Base-by-base conservation (phyloP, 2,797 vertebrate species). In the Caiman crocodilus region DNA sequence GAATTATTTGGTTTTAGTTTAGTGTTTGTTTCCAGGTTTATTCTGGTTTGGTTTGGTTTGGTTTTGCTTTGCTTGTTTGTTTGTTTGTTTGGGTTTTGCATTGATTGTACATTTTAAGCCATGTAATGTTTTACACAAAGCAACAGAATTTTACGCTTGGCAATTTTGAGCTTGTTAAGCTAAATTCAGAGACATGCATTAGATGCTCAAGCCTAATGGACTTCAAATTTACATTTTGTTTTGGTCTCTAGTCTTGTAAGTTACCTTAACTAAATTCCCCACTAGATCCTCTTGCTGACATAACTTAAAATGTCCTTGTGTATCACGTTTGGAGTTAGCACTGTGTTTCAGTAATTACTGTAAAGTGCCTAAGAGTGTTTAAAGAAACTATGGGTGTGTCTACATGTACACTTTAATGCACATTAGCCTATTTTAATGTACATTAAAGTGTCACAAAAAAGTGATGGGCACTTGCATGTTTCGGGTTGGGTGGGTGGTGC, bases 171-270 rank as follows among this genome's bases (percentile, higher is more conserved):
- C 75, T 83, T 55, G 87, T 56, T 75, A 61, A 25, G 25, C 35
- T 74, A 77, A 85, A 88, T 81, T 75, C 26, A 93, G 89, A 93
- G 15, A 81, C 67, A 59, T 0, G 0, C 28, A 56, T 71, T 90
- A 92, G 90, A 88, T 30, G 23, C 83, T 91, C 79, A 61, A 76
- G 90, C 76, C 21, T 65, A 91, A 88, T 76, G 77, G 58, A 90
- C 65, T 75, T n/a, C 84, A 88, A 94, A 93, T 85, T 88, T 81
- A 94, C 56, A 23, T 20, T 67, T 71, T 84, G 32, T 85, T 92
- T 75, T 84, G 30, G 90, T 82, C 23, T 56, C 42, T 50, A 50
- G 42, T 50, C 18, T 35, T 55, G 21, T 77, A 88, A 93, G 92
- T 83, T 83, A 83, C 35, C 91, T 28, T 88, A 90, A 79, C 78